Base-by-base conservation (phyloP, 2,888 invertebrate species). In the Hypolimnas misippus region DNA sequence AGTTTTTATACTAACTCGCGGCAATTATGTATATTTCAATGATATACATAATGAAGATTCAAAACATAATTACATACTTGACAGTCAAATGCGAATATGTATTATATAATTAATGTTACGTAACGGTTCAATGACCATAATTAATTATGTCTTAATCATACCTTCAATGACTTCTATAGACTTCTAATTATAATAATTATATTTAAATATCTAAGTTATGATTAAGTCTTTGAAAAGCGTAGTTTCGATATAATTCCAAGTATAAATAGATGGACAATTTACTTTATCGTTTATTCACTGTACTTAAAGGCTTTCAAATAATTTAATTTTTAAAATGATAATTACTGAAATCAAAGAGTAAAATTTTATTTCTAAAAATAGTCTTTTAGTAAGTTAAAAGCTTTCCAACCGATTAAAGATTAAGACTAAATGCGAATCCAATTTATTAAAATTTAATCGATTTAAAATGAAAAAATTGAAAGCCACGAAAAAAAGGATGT, bases 351-450 rank as follows among this genome's bases (percentile, higher is more conserved):
- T 17, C 3, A 8, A 17, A n/a, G n/a, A n/a, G n/a, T n/a, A 17
- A 42, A 17, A 17, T 3, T 19, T 2, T 2, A 8, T 19, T 40
- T 29, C 25, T 29, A n/a, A 25, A 21, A 49, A 12, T 19, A 7
- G n/a, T 10, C 31, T 50, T 58, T 21, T 58, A 55, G 53, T 50
- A 35, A 25, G 53, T 42, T 10, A 44, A 57, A 55, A 51, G 19
- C 33, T 35, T 8, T 59, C 51, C 25, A 59, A 53, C 7, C 35
- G 54, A 55, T 33, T 51, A 14, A 51, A 55, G 19, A 55, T 33
- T 29, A 17, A 40, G 25, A 25, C 44, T 35, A 16, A 10, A 55
- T 44, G 62, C 57, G 46, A 55, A 59, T 52, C 52, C 21, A 42
- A 44, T 52, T 31, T 40, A 52, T 52, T 52, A 52, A 52, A 12